Percentiles rank a stretch among this genome's conserved stretches.
Conservation (phyloP, 2,797 vertebrate species). For the Hybognathus amarus region DNA sequence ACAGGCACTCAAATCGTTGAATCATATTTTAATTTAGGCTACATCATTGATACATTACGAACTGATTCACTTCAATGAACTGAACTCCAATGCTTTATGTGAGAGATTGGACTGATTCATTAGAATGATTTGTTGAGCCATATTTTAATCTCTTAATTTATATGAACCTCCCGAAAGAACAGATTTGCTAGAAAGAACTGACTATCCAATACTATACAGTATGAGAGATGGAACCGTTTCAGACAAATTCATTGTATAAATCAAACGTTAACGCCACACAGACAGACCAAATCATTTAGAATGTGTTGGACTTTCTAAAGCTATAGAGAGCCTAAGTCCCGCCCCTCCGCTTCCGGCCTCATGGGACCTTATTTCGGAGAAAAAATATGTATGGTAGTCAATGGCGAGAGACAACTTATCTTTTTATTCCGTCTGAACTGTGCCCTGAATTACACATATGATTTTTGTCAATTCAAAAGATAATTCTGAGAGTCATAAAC, state of each 20-base stretch:
- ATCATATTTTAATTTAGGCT: not conserved
- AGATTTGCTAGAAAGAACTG: not conserved
- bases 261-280: not conserved
- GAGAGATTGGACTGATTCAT: not conserved
- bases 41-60: not conserved
- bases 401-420: too few species aligned
- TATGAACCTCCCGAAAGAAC: not conserved
- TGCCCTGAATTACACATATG: too few species aligned
- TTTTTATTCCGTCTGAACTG: too few species aligned
- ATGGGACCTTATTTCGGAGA: too few species aligned
- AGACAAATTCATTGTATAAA: not conserved
- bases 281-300: not conserved
- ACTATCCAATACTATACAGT: too few species aligned
- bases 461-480: too few species aligned
- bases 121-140: not conserved
- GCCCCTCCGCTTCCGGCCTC: too few species aligned
- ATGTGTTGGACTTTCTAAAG: too few species aligned
- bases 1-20: not conserved
- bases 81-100: not conserved
- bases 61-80: not conserved
- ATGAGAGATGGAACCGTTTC: not conserved
- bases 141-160: not conserved
- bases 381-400: too few species aligned
- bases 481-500: too few species aligned
- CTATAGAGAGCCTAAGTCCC: too few species aligned